A percentile compares a stretch with the other conserved stretches of the same genome.
These are phyloP conservation scores for Onchidella celtica DNA, from an alignment of 2,888 invertebrate genomes.

Conservation along the genomic window DNA sequence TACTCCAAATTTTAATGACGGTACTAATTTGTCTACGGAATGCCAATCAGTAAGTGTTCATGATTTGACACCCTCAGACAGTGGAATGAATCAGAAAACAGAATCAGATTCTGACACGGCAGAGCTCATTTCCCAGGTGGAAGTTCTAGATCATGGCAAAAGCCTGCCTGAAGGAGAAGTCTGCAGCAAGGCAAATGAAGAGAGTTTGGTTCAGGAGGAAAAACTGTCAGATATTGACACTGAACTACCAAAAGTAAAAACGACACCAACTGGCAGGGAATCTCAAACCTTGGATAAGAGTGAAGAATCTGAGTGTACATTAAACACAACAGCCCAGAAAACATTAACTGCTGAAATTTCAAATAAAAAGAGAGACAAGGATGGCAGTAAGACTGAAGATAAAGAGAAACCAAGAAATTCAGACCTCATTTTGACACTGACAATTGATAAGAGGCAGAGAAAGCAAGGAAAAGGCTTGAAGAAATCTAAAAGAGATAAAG, in stretches of 20 bases:
- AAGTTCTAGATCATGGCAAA: too few species aligned
- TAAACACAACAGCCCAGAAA: too few species aligned
- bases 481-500: constrained; percentile 25
- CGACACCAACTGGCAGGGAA: too few species aligned
- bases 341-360: too few species aligned
- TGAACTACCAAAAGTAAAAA: too few species aligned
- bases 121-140: too few species aligned
- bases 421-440: too few species aligned
- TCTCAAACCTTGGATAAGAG: neutral
- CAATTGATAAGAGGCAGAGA: neutral
- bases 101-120: too few species aligned
- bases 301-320: too few species aligned
- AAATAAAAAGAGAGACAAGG: too few species aligned
- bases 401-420: neutral
- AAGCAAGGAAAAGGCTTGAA: constrained; percentile 14
- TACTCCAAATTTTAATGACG: neutral
- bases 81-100: neutral
- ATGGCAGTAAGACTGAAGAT: neutral
- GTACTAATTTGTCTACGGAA: neutral
- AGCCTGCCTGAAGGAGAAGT: neutral
- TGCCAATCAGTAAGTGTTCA: neutral
- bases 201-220: neutral
- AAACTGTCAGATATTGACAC: neutral
- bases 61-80: neutral
- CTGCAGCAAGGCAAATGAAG: neutral